phyloP scores from a whole-genome alignment of 2,113 vertebrate species.

The Aegotheles bennettii region DNA sequence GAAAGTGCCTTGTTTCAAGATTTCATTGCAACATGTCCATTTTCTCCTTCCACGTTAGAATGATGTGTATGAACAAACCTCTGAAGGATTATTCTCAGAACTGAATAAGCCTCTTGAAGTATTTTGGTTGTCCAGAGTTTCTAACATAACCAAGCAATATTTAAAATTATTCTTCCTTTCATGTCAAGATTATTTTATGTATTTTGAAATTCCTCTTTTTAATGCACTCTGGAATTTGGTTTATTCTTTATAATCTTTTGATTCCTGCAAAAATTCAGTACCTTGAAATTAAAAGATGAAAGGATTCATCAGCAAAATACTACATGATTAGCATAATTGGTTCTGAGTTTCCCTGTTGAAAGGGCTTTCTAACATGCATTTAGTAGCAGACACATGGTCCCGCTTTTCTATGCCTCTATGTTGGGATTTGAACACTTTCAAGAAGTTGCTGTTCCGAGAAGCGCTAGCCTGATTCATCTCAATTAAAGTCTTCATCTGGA shows the following conservation, averaged over 20 bases:
- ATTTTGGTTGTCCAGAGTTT: background rate
- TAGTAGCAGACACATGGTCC: background rate
- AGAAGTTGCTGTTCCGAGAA: background rate
- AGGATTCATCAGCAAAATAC: background rate
- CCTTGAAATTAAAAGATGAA: conserved; percentile 11
- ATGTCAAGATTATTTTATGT: background rate
- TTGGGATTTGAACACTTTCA: background rate
- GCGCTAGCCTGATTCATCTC: background rate
- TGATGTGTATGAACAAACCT: background rate
- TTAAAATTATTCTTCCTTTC: background rate
- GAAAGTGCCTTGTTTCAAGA: background rate
- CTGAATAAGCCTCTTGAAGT: background rate
- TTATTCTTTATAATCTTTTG: background rate
- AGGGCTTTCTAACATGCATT: background rate
- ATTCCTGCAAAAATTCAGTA: background rate
- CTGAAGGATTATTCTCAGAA: background rate
- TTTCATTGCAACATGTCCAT: background rate
- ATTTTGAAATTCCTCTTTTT: background rate
- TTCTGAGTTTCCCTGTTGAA: background rate
- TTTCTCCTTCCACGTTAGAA: background rate
- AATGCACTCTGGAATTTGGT: background rate
- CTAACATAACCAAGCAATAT: background rate
- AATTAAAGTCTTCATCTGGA: conserved; percentile 11
- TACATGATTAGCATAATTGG: background rate
- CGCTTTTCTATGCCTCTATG: background rate